Conservation (phyloP, 37 sponge, comb jelly and placozoan species). For the Theonella swinhoei region DNA sequence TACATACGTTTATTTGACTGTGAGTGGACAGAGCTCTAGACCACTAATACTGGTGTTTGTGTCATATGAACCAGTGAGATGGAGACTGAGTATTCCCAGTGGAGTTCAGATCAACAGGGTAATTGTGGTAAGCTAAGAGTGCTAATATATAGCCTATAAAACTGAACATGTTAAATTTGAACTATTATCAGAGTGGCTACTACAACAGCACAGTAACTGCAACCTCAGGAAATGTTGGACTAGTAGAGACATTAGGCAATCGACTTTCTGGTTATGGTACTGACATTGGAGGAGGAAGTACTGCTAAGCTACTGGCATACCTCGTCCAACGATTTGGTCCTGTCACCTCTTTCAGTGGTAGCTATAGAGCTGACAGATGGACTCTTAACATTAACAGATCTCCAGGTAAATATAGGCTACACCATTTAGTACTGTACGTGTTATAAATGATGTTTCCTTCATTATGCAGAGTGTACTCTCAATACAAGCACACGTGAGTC, state of each 20-base stretch:
- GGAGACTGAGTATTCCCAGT: slow-evolving; percentile 11
- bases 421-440: neutral
- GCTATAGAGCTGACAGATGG: slow-evolving; percentile 2
- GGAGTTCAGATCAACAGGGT: slow-evolving; percentile 15
- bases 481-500: no score
- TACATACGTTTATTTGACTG: neutral
- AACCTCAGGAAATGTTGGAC: neutral
- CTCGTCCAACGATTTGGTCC: slow-evolving; percentile 7
- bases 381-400: neutral
- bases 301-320: neutral
- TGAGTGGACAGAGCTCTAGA: neutral
- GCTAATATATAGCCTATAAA: neutral
- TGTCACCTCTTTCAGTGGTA: slow-evolving; percentile 17
- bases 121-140: neutral
- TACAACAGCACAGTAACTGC: neutral
- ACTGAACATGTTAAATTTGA: neutral
- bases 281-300: slow-evolving; percentile 9
- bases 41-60: slow-evolving; percentile 15
- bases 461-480: neutral
- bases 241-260: neutral
- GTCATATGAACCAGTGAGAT: slow-evolving; percentile 22
- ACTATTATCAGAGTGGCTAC: neutral
- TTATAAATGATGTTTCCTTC: neutral
- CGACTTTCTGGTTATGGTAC: slow-evolving; percentile 3
- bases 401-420: neutral